A percentile compares a stretch with the other conserved stretches of the same genome.
Conservation (phyloP, 2,888 invertebrate genomes). For the Ormia ochracea region DNA sequence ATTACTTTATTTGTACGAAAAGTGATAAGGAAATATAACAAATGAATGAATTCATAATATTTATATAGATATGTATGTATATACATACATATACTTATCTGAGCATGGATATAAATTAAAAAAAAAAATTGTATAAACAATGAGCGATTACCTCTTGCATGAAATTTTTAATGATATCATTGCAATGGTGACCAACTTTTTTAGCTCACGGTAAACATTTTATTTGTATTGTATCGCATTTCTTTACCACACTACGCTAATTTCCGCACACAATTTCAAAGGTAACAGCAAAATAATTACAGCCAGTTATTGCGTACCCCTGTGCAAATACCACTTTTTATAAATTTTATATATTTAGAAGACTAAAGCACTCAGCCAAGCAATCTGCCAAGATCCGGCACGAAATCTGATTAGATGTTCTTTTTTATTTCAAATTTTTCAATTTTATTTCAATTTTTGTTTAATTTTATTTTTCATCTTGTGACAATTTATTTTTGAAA, state of each 20-base stretch:
- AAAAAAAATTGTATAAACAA: constrained; percentile 35
- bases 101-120: neutral
- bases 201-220: no score
- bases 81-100: neutral
- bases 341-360: neutral
- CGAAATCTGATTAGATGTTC: constrained; percentile 59
- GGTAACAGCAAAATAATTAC: no score
- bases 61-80: no score
- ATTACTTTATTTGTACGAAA: constrained; percentile 40
- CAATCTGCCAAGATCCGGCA: constrained; percentile 54
- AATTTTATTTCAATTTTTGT: constrained; percentile 14
- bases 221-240: no score
- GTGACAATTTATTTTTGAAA: constrained; percentile 29
- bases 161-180: no score
- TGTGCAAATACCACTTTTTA: neutral
- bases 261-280: no score
- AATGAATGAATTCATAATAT: no score
- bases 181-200: no score
- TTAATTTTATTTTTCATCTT: constrained; percentile 36
- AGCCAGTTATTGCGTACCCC: neutral
- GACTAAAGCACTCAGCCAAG: constrained; percentile 38
- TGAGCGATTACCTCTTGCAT: neutral
- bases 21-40: constrained; percentile 33
- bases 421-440: constrained; percentile 20
- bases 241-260: no score